Percentiles rank a stretch among this genome's conserved stretches.
phyloP scores from a whole-genome alignment of 2,113 vertebrate species.

The Tylochromis polylepis region DNA sequence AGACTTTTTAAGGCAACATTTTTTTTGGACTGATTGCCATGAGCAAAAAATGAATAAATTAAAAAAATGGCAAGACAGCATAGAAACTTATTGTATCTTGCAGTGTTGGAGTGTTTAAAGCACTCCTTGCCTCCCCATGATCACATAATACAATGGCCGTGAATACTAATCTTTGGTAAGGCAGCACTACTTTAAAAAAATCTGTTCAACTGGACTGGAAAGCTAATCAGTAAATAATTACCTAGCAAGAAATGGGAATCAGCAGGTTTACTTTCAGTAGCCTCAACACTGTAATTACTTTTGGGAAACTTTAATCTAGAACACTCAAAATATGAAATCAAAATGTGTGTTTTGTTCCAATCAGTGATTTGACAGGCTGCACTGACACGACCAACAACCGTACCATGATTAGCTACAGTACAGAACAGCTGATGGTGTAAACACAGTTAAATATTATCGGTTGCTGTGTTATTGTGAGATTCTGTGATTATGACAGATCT shows the following conservation, averaged over 20 bases:
- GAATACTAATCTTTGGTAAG: not conserved
- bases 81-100: not conserved
- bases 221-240: slow-evolving; percentile 29
- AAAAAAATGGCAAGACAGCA: not conserved
- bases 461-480: not conserved
- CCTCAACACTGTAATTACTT: slow-evolving; percentile 24
- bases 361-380: not conserved
- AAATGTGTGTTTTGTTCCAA: not conserved
- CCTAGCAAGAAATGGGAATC: slow-evolving; percentile 8
- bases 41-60: not conserved
- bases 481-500: not conserved
- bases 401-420: not conserved
- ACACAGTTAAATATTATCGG: not conserved
- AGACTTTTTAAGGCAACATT: not conserved
- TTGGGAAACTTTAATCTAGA: not conserved
- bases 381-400: not conserved
- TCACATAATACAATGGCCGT: not conserved
- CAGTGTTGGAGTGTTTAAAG: not conserved
- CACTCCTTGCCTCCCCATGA: not conserved
- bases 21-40: not conserved
- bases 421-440: not conserved
- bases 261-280: not conserved
- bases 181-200: not conserved
- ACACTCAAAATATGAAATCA: not conserved
- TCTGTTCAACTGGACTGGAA: not conserved